A percentile compares a stretch with the other conserved stretches of the same genome.
Evolutionary conservation across 1,140 invertebrate species (phyloP).

Genomic region (Propsilocerus akamusi): DNA sequence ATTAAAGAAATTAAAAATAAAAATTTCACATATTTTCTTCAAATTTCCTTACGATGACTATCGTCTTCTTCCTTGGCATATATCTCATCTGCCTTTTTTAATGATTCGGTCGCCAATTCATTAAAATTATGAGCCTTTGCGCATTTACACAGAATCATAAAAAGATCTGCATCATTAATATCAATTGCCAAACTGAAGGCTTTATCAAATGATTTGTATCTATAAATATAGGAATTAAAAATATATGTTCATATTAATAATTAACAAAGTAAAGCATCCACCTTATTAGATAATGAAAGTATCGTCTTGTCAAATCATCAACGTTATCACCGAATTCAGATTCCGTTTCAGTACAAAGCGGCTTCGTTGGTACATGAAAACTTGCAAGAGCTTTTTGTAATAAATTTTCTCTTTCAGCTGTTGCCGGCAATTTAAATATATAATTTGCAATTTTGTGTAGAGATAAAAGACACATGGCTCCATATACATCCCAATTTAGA

Average conservation of each 20-base stretch:
- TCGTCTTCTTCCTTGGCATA: constrained; percentile 30
- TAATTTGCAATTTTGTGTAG: constrained; percentile 53
- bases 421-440: constrained; percentile 42
- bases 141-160: constrained; percentile 68
- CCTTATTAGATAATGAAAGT: constrained; percentile 62
- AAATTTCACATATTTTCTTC: constrained; percentile 5
- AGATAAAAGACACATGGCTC: constrained; percentile 41
- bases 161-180: constrained; percentile 60
- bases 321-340: constrained; percentile 54
- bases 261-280: constrained; percentile 16
- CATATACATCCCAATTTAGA: constrained; percentile 53
- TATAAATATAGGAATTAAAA: constrained; percentile 18
- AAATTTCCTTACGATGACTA: constrained; percentile 8
- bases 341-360: constrained; percentile 43
- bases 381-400: constrained; percentile 52
- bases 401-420: constrained; percentile 39
- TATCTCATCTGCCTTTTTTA: constrained; percentile 48
- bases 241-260: constrained; percentile 4
- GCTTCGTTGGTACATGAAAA: constrained; percentile 42
- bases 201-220: constrained; percentile 63
- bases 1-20: constrained; percentile 10
- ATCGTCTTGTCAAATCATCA: constrained; percentile 49
- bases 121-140: constrained; percentile 44
- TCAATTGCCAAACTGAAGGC: constrained; percentile 73
- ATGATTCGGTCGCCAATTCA: constrained; percentile 54